phyloP scores from a whole-genome alignment of 92 coral and sea anemone genomes.

The Chrysogorgia sp. region DNA sequence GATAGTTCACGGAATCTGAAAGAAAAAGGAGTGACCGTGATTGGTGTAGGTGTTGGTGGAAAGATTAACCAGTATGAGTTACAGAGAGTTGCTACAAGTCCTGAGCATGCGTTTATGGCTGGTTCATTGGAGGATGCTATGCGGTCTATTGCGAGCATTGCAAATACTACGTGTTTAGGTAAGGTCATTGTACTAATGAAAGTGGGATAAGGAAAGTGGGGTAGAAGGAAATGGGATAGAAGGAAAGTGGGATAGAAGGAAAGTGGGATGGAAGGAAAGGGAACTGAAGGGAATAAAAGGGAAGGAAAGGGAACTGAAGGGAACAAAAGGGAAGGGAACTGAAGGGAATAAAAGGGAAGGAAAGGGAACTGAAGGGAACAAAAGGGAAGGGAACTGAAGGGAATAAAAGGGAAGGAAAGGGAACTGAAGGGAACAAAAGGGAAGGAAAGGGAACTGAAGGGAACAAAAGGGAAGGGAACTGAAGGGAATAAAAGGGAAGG shows the following conservation, averaged over 20 bases:
- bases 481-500: background rate
- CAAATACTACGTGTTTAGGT: slow-evolving; percentile 90
- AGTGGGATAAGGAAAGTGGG: background rate
- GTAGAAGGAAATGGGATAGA: no score
- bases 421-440: background rate
- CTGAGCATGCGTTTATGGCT: slow-evolving; percentile 93
- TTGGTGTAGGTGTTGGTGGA: slow-evolving; percentile 88
- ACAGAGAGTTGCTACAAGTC: slow-evolving; percentile 86
- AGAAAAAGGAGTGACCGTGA: slow-evolving; percentile 92
- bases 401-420: background rate
- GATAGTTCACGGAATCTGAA: slow-evolving; percentile 91
- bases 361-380: background rate
- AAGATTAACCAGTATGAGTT: slow-evolving; percentile 81
- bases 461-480: background rate
- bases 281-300: background rate
- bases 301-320: background rate
- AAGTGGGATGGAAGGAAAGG: no score
- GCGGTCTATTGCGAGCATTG: slow-evolving; percentile 79
- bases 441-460: background rate
- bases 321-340: background rate
- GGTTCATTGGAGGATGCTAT: slow-evolving; percentile 79
- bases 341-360: background rate
- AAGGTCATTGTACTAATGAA: background rate
- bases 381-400: background rate
- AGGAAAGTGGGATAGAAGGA: no score